Evolutionary conservation across 2,888 invertebrate species (phyloP).

Genomic region (Belgica antarctica): DNA sequence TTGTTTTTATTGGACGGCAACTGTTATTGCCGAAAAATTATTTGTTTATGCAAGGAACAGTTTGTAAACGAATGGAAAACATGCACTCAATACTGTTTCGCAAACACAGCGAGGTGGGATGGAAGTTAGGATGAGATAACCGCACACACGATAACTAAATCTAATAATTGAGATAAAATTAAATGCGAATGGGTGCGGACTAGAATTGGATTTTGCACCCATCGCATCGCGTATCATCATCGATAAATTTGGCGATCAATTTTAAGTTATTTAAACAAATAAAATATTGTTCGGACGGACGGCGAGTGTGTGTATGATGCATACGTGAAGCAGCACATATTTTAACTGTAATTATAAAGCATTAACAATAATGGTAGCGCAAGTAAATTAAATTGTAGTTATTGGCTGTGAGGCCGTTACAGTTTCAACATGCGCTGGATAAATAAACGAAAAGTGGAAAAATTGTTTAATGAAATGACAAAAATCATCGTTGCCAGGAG

Average conservation of each 20-base stretch:
- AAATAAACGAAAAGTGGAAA: constrained; percentile 9
- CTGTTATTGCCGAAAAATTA: background rate
- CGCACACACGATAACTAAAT: constrained; percentile 41
- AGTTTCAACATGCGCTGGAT: background rate
- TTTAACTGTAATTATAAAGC: constrained; percentile 33
- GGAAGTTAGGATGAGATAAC: background rate
- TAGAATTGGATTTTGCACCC: background rate
- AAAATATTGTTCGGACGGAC: constrained; percentile 3
- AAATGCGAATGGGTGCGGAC: constrained; percentile 40
- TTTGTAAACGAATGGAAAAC: constrained; percentile 38
- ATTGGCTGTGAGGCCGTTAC: constrained; percentile 34
- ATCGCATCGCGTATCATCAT: constrained; percentile 6
- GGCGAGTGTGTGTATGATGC: too few relatives aligned
- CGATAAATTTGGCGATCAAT: constrained; percentile 20
- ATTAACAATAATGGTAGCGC: constrained; percentile 43
- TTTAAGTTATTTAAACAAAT: constrained; percentile 34
- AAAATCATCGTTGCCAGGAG: background rate
- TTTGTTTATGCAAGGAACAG: constrained; percentile 13
- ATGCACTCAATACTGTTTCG: background rate
- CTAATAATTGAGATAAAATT: constrained; percentile 43
- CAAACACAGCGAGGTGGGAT: too few relatives aligned
- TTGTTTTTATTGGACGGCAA: constrained; percentile 30
- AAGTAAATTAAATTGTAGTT: constrained; percentile 44
- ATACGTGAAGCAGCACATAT: too few relatives aligned
- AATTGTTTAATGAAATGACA: constrained; percentile 23